Base-by-base conservation (phyloP, 1,140 invertebrate species). In the Neotoxoptera formosana region DNA sequence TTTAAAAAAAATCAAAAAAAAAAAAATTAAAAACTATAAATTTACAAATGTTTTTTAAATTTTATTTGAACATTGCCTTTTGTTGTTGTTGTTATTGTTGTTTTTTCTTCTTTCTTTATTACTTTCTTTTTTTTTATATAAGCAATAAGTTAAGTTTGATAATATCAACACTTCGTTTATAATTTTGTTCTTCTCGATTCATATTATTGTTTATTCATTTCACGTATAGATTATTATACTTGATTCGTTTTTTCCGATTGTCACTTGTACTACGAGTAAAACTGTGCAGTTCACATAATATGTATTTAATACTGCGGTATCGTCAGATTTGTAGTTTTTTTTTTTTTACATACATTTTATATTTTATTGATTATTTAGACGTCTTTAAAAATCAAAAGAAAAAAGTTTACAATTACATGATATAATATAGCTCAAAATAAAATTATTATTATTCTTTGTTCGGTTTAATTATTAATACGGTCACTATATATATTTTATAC, bases 21-120 rank as follows among this genome's bases (percentile, higher is more conserved):
- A 60, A 67, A 67, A 67, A 67, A 67, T 83, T 83, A 36, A 34
- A 30, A 87, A 34, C 47, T 8, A 88, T 45, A 34, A n/a, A 88
- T 20, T 87, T 87, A 17, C 30, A 36, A 56, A 53, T 53, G 23
- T 90, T 90, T 90, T 36, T 47, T 14, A 56, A 47, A 56, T 88
- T 88, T 88, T 30, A 67, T 67, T 48, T 88, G 4, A 47, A 20
- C 30, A 48, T 88, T 56, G 53, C 51, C 14, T 67, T 60, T 91
- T 76, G 53, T 91, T 91, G 36, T 91, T 91, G 17, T 91, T 91
- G 90, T 91, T 89, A 20, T 45, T 23, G 20, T 90, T 89, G 87
- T 60, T 76, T 91, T 90, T 30, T 76, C 45, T 91, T 88, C n/a
- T 67, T 67, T 90, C 8, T 76, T 67, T 30, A 30, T 67, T 60